phyloP scores from a whole-genome alignment of 2,113 vertebrate species.

The Rhinichthys klamathensis region DNA sequence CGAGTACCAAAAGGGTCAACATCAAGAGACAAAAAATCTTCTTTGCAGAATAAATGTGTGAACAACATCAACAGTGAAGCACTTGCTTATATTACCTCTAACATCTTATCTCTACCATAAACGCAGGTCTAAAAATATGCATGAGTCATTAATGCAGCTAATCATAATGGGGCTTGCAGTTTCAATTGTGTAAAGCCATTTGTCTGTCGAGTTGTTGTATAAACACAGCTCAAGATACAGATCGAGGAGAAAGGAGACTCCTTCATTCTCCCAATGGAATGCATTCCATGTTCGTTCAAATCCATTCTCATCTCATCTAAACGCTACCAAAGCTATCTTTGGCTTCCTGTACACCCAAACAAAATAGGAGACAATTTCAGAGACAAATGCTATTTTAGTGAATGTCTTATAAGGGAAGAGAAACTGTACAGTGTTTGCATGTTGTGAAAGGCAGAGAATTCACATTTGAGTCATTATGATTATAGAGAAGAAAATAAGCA shows the following conservation, averaged over 20 bases:
- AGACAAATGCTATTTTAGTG: slow-evolving; percentile 22
- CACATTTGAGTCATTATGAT: neutral
- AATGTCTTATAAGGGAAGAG: slow-evolving; percentile 36
- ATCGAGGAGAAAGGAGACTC: slow-evolving; percentile 22
- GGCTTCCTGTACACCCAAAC: slow-evolving; percentile 36
- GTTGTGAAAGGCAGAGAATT: neutral
- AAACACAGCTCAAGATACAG: slow-evolving; percentile 16
- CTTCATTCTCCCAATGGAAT: slow-evolving; percentile 38
- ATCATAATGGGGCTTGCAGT: neutral
- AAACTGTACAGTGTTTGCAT: neutral
- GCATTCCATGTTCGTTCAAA: slow-evolving; percentile 49
- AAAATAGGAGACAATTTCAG: slow-evolving; percentile 38
- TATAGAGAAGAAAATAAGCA: neutral
- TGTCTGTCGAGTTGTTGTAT: neutral
- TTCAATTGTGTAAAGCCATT: slow-evolving; percentile 8
- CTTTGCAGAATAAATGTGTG: neutral
- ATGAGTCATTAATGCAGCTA: slow-evolving; percentile 10
- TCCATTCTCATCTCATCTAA: slow-evolving; percentile 42
- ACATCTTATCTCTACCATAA: slow-evolving; percentile 3
- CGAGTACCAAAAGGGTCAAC: neutral
- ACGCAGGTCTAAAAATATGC: slow-evolving; percentile 16
- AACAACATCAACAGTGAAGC: neutral
- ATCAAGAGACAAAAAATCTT: neutral
- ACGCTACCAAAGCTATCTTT: slow-evolving; percentile 38
- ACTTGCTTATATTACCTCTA: neutral